These are phyloP conservation scores for Anguilla megastoma DNA, from an alignment of 2,797 vertebrate species.

Conservation along the genomic window DNA sequence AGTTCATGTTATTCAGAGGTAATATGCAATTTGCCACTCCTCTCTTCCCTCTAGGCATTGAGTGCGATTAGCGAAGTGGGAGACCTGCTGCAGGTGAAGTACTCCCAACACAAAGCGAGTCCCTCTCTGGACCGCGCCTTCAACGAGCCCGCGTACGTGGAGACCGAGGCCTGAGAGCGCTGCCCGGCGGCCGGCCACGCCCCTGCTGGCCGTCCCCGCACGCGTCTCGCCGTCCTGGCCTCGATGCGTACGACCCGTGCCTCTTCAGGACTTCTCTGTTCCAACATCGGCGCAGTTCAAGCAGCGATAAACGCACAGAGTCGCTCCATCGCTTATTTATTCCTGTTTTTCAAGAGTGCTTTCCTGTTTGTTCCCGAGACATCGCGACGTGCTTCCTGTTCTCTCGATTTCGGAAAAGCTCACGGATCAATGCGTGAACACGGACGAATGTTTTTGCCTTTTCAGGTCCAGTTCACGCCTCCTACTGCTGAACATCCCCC, in stretches of 20 bases:
- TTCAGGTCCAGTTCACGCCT: not conserved
- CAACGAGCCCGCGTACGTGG: constrained; percentile 73
- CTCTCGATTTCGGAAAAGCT: constrained; percentile 23
- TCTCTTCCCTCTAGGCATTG: constrained; percentile 73
- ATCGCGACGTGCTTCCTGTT: constrained; percentile 38
- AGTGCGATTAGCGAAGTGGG: constrained; percentile 89
- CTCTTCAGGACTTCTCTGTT: not conserved
- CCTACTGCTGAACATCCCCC: constrained; percentile 3
- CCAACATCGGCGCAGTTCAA: not conserved
- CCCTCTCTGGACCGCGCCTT: constrained; percentile 77
- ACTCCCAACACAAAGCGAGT: constrained; percentile 77
- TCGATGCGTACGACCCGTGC: constrained; percentile 2
- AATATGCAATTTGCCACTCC: not conserved
- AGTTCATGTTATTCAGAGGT: too few species aligned
- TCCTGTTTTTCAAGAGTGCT: not conserved
- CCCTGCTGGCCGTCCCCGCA: not conserved
- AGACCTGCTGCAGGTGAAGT: constrained; percentile 90
- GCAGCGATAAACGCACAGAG: not conserved
- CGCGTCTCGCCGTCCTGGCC: not conserved
- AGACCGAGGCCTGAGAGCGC: constrained; percentile 77
- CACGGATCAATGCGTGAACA: not conserved
- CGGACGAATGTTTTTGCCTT: not conserved
- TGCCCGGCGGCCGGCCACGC: not conserved
- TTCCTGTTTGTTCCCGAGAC: constrained; percentile 43
- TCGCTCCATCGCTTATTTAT: not conserved